These are phyloP conservation scores for Forpus xanthops DNA, from an alignment of 2,797 vertebrate species.

Conservation along the genomic window DNA sequence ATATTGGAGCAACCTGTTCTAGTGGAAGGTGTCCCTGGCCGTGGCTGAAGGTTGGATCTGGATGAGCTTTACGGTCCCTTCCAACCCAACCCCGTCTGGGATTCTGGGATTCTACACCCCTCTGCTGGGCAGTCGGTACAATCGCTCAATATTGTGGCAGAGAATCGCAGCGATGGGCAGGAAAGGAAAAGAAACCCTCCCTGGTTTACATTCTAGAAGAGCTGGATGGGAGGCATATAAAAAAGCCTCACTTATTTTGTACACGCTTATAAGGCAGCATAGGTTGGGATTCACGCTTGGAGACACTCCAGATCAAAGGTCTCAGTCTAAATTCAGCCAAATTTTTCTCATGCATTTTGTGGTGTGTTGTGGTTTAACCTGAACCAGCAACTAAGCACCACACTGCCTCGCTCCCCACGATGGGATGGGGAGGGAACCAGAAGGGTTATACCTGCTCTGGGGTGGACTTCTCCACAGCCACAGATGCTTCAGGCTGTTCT, in stretches of 20 bases:
- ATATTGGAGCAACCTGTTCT: neutral
- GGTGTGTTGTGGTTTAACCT: fast-evolving
- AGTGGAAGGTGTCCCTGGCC: neutral
- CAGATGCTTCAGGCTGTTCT: neutral
- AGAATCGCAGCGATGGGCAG: fast-evolving
- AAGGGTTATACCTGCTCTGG: neutral
- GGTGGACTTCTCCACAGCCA: neutral
- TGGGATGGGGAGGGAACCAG: neutral
- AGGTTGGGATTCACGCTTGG: neutral
- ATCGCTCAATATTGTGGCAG: neutral
- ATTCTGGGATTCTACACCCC: neutral
- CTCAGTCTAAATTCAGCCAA: neutral
- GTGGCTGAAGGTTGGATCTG: neutral
- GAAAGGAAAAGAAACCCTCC: neutral
- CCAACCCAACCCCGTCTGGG: neutral
- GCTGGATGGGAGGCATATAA: neutral
- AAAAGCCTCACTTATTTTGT: neutral
- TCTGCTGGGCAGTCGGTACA: constrained; percentile 32
- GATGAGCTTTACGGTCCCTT: neutral
- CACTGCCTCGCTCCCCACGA: fast-evolving
- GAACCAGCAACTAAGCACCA: neutral
- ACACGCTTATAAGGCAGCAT: neutral
- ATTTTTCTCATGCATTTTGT: neutral
- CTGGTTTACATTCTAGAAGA: neutral
- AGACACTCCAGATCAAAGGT: neutral